Conservation (phyloP, 2,797 vertebrate genomes). For the Neostethus bicornis region DNA sequence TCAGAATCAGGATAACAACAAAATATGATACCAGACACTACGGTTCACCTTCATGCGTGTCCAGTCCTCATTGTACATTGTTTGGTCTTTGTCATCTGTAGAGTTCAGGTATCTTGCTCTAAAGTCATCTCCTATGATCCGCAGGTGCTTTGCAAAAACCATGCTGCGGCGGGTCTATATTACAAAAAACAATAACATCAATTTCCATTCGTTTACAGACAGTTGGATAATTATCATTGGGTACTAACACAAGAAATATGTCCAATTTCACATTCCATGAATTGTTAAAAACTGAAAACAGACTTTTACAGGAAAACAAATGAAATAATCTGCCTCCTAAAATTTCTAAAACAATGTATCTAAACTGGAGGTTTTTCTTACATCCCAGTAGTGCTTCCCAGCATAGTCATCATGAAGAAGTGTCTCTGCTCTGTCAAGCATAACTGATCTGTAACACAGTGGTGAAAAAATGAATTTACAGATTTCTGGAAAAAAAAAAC, state of each 20-base stretch:
- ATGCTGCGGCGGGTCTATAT: conserved; percentile 93
- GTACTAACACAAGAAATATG: too few relatives aligned
- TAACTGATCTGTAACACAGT: conserved; percentile 85
- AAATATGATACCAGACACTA: neutral
- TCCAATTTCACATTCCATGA: neutral
- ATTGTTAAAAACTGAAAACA: conserved; percentile 2
- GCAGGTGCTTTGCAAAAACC: conserved; percentile 94
- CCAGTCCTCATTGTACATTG: conserved; percentile 90
- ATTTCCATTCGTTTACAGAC: conserved; percentile 2
- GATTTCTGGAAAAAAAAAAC: too few relatives aligned
- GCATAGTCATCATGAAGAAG: conserved; percentile 97
- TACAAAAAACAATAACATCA: conserved; percentile 22
- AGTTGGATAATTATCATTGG: too few relatives aligned
- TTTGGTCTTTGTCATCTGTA: conserved; percentile 83
- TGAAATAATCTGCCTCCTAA: neutral
- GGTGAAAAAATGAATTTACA: neutral
- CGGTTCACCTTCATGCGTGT: conserved; percentile 86
- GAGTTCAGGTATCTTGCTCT: conserved; percentile 87
- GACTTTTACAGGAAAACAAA: neutral
- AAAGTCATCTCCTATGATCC: conserved; percentile 88
- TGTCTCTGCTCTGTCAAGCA: conserved; percentile 97
- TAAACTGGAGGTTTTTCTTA: conserved; percentile 70
- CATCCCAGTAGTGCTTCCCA: conserved; percentile 97
- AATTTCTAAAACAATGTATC: neutral
- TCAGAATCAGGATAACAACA: neutral